Percentiles rank a stretch among this genome's conserved stretches.
These are phyloP conservation scores for Delphinapterus leucas DNA, from an alignment of 2,113 vertebrate species.

Conservation along the genomic window DNA sequence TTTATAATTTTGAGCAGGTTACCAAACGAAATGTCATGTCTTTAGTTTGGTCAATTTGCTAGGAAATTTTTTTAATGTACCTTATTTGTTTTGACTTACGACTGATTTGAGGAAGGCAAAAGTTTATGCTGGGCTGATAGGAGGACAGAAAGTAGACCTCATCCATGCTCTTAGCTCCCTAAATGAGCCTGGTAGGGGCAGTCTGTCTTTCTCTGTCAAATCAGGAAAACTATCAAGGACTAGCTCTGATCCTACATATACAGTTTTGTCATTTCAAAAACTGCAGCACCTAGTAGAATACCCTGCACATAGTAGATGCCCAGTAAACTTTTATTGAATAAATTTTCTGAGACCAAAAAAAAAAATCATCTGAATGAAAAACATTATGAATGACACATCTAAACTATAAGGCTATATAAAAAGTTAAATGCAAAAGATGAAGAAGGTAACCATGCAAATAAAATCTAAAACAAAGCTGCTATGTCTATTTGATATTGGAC, in stretches of 20 bases:
- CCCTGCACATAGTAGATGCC: slow-evolving; percentile 40
- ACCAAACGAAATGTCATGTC: slow-evolving; percentile 81
- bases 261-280: slow-evolving; percentile 42
- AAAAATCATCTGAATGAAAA: neutral
- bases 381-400: neutral
- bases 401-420: neutral
- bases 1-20: slow-evolving; percentile 81
- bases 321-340: slow-evolving; percentile 56
- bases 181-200: neutral
- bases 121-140: neutral
- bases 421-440: neutral
- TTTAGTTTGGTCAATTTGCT: slow-evolving; percentile 81
- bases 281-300: slow-evolving; percentile 13
- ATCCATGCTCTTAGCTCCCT: neutral
- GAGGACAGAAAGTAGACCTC: neutral
- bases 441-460: neutral
- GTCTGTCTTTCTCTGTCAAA: slow-evolving; percentile 25
- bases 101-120: slow-evolving; percentile 39
- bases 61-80: slow-evolving; percentile 72
- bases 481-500: neutral
- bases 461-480: neutral
- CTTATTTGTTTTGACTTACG: slow-evolving; percentile 70
- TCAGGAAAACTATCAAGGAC: slow-evolving; percentile 36
- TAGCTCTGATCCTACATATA: slow-evolving; percentile 14
- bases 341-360: slow-evolving; percentile 39